phyloP scores from a whole-genome alignment of 2,797 vertebrate genomes.

The Neomorphus geoffroyi region DNA sequence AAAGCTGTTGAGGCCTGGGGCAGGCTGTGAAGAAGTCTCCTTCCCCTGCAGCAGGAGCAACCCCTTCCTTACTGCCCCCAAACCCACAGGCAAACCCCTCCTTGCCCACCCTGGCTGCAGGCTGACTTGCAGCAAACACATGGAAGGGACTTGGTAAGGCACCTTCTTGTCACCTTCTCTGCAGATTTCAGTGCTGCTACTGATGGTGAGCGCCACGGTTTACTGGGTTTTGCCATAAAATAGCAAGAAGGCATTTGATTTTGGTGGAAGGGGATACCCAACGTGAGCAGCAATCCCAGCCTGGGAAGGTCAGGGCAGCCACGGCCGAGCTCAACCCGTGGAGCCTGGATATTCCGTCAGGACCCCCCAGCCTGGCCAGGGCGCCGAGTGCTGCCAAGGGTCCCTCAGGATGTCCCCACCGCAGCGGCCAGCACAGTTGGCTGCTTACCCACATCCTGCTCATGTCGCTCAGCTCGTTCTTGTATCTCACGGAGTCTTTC shows the following conservation, averaged over 20 bases:
- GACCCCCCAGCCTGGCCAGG: accelerated
- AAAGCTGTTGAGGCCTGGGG: background rate
- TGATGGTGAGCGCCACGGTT: accelerated
- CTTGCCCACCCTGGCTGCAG: accelerated
- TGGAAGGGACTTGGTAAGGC: background rate
- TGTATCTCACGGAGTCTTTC: conserved; percentile 96
- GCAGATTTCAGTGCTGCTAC: background rate
- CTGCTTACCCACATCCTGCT: conserved; percentile 98
- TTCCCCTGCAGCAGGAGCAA: background rate
- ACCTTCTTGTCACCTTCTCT: background rate
- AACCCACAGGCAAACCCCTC: background rate
- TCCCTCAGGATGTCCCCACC: accelerated
- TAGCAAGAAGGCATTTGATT: background rate
- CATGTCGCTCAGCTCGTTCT: conserved; percentile 93
- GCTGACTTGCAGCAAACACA: background rate
- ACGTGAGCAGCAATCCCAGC: background rate
- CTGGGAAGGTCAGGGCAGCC: background rate
- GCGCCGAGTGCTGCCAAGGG: accelerated
- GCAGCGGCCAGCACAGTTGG: accelerated
- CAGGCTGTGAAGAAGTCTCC: background rate
- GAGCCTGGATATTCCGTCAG: background rate
- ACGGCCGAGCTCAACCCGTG: accelerated
- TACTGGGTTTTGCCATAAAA: background rate
- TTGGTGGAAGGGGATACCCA: background rate
- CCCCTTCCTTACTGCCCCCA: background rate